phyloP scores from a whole-genome alignment of 2,797 vertebrate genomes.

The Salarias fasciatus region DNA sequence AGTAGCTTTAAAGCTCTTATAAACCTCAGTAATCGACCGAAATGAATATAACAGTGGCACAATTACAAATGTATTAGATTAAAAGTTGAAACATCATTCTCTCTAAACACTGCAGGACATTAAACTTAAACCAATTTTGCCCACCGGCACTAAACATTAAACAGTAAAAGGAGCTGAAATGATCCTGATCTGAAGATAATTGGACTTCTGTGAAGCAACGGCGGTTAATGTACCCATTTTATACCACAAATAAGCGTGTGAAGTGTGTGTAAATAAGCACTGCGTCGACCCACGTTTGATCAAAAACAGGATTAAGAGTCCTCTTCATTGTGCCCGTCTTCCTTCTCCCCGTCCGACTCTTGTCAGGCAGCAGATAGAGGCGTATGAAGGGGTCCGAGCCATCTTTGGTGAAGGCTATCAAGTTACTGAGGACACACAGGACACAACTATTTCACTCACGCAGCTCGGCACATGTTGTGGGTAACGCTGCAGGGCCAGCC shows the following conservation, averaged over 20 bases:
- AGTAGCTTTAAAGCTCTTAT: too few species aligned
- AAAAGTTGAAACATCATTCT: too few species aligned
- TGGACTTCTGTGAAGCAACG: not conserved
- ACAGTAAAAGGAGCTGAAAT: too few species aligned
- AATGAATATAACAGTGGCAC: too few species aligned
- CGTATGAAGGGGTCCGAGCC: conserved; percentile 94
- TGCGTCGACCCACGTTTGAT: conserved; percentile 89
- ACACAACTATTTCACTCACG: conserved; percentile 43
- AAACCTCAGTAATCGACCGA: too few species aligned
- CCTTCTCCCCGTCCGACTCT: conserved; percentile 92
- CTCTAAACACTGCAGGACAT: too few species aligned
- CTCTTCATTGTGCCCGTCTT: conserved; percentile 93
- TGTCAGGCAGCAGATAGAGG: conserved; percentile 95
- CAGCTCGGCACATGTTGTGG: conserved; percentile 20
- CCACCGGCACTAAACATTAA: too few species aligned
- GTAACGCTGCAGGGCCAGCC: not conserved
- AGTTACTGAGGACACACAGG: conserved; percentile 83
- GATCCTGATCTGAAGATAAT: too few species aligned
- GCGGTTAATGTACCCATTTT: not conserved
- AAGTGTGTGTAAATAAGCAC: too few species aligned
- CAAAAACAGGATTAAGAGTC: conserved; percentile 93
- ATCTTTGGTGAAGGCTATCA: conserved; percentile 95
- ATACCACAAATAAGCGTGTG: too few species aligned
- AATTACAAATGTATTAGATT: too few species aligned
- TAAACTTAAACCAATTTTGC: too few species aligned